Percentiles rank a stretch among this genome's conserved stretches.
Evolutionary conservation across 2,113 vertebrate species (phyloP).

Genomic region (Physeter macrocephalus): DNA sequence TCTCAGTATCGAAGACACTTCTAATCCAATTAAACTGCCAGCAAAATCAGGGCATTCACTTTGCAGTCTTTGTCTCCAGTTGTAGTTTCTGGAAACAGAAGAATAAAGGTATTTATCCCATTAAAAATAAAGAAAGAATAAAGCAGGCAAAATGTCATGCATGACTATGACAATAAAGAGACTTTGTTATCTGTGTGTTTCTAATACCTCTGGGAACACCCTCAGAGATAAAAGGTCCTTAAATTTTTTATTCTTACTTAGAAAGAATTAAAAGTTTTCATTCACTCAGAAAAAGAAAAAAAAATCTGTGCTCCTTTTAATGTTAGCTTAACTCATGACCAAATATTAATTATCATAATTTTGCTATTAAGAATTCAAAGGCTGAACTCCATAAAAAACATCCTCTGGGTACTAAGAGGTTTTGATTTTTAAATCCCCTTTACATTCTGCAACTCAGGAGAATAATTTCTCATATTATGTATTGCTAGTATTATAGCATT

Average conservation of each 20-base stretch:
- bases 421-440: background rate
- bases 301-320: background rate
- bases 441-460: background rate
- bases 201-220: background rate
- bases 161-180: background rate
- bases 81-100: background rate
- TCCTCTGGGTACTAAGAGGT: background rate
- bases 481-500: background rate
- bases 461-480: background rate
- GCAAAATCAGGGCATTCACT: background rate
- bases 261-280: background rate
- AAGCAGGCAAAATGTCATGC: background rate
- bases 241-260: background rate
- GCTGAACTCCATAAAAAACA: background rate
- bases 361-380: background rate
- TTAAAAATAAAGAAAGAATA: conserved; percentile 5
- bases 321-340: background rate
- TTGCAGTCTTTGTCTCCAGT: background rate
- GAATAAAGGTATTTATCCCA: background rate
- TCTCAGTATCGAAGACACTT: background rate
- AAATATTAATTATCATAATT: conserved; percentile 23
- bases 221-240: background rate
- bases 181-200: background rate
- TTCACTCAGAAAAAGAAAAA: background rate
- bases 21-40: background rate